phyloP scores from a whole-genome alignment of 2,113 vertebrate species.

The Microtus ochrogaster region DNA sequence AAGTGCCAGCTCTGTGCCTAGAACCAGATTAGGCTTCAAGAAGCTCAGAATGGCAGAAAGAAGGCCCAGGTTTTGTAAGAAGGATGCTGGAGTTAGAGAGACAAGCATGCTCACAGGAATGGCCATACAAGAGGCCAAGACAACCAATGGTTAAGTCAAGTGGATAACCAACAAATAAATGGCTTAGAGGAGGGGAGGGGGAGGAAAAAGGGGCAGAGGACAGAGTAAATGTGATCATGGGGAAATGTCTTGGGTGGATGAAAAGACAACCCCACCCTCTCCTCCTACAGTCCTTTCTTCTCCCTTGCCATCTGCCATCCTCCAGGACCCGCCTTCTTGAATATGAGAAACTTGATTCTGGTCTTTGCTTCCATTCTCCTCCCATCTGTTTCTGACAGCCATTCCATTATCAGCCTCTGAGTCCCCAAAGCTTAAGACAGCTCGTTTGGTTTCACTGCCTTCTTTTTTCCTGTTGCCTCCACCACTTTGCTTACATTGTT shows the following conservation, averaged over 20 bases:
- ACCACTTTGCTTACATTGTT: not conserved
- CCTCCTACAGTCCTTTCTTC: not conserved
- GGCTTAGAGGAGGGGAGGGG: fast-evolving
- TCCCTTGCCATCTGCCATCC: not conserved
- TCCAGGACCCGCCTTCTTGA: not conserved
- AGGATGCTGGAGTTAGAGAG: not conserved
- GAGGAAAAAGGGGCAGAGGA: not conserved
- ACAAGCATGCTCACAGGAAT: not conserved
- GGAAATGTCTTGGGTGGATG: not conserved
- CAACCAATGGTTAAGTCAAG: not conserved
- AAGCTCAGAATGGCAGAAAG: not conserved
- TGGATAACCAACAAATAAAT: not conserved
- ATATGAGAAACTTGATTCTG: not conserved
- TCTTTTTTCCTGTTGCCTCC: not conserved
- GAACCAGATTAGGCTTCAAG: not conserved
- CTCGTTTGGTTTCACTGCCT: not conserved
- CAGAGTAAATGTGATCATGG: not conserved
- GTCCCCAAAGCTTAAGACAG: not conserved
- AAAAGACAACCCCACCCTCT: too few relatives aligned
- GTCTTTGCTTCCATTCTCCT: not conserved
- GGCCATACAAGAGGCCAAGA: not conserved
- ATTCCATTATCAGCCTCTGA: not conserved
- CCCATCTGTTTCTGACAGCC: not conserved
- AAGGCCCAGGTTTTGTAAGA: not conserved
- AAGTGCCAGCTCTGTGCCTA: not conserved